A percentile compares a stretch with the other conserved stretches of the same genome.
Evolutionary conservation across 2,888 invertebrate genomes (phyloP).

Genomic region (Ochropleura plecta): DNA sequence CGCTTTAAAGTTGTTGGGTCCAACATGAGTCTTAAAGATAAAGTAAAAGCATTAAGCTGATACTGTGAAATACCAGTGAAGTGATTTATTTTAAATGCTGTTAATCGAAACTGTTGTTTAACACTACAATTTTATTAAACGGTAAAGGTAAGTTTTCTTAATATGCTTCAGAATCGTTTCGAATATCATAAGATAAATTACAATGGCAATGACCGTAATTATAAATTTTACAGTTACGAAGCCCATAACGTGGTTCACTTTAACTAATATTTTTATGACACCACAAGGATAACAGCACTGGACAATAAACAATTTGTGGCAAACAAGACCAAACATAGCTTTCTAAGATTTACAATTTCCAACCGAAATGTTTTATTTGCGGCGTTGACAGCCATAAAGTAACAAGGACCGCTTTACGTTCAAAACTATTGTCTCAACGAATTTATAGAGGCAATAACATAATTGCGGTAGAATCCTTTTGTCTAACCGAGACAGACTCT

Average conservation of each 20-base stretch:
- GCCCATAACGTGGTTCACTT: neutral
- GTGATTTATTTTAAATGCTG: conserved; percentile 34
- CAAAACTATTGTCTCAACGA: conserved; percentile 78
- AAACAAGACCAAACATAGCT: conserved; percentile 70
- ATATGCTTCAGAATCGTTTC: neutral
- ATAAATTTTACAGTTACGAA: neutral
- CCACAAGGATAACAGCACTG: conserved; percentile 34
- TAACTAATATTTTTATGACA: conserved; percentile 31
- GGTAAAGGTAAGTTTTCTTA: neutral
- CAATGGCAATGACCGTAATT: neutral
- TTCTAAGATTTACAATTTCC: conserved; percentile 73
- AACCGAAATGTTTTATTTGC: conserved; percentile 77
- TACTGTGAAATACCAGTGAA: conserved; percentile 41
- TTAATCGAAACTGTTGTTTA: conserved; percentile 24
- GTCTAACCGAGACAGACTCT: conserved; percentile 72
- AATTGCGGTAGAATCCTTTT: conserved; percentile 85
- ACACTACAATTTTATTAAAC: conserved; percentile 2
- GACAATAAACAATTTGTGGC: conserved; percentile 55
- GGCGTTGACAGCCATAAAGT: conserved; percentile 83
- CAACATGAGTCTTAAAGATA: conserved; percentile 73
- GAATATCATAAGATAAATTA: neutral
- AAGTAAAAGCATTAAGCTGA: conserved; percentile 64
- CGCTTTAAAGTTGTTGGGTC: conserved; percentile 74
- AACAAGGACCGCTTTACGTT: conserved; percentile 71
- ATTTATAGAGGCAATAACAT: conserved; percentile 84